phyloP scores from a whole-genome alignment of 2,888 invertebrate genomes.

The Alloplasta piceator region DNA sequence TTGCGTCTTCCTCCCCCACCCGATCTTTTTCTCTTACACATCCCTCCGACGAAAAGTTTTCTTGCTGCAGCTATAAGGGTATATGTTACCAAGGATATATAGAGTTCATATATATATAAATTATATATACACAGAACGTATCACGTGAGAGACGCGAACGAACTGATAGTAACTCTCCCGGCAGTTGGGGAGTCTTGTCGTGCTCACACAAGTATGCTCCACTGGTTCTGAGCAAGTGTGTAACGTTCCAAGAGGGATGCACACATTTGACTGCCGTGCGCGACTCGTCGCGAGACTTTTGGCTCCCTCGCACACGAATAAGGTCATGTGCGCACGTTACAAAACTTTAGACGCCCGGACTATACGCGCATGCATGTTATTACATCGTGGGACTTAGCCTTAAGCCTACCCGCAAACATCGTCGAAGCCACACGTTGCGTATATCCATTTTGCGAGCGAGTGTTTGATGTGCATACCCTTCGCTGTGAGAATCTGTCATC shows the following conservation, averaged over 20 bases:
- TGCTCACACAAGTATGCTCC: slow-evolving; percentile 35
- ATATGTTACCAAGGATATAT: background rate
- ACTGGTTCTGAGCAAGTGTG: slow-evolving; percentile 54
- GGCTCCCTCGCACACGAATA: slow-evolving; percentile 38
- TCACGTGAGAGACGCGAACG: slow-evolving; percentile 36
- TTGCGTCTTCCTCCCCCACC: too few relatives aligned
- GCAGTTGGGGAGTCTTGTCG: slow-evolving; percentile 31
- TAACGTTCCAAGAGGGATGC: slow-evolving; percentile 51
- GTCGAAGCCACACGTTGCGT: slow-evolving; percentile 65
- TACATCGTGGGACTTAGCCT: slow-evolving; percentile 74
- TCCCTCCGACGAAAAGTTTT: slow-evolving; percentile 70
- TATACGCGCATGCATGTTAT: slow-evolving; percentile 75
- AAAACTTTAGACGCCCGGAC: slow-evolving; percentile 70
- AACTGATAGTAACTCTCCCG: slow-evolving; percentile 21
- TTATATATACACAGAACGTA: slow-evolving; percentile 24
- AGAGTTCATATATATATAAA: background rate
- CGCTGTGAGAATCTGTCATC: too few relatives aligned
- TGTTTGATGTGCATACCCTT: too few relatives aligned
- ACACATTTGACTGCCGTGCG: slow-evolving; percentile 24
- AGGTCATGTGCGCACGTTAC: slow-evolving; percentile 73
- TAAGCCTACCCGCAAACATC: slow-evolving; percentile 73
- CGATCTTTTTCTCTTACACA: too few relatives aligned
- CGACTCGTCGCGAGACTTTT: too few relatives aligned
- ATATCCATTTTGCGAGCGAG: too few relatives aligned
- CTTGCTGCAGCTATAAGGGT: slow-evolving; percentile 47